Percentiles rank a stretch among this genome's conserved stretches.
Evolutionary conservation across 2,797 vertebrate genomes (phyloP).

Genomic region (Decapterus maruadsi): DNA sequence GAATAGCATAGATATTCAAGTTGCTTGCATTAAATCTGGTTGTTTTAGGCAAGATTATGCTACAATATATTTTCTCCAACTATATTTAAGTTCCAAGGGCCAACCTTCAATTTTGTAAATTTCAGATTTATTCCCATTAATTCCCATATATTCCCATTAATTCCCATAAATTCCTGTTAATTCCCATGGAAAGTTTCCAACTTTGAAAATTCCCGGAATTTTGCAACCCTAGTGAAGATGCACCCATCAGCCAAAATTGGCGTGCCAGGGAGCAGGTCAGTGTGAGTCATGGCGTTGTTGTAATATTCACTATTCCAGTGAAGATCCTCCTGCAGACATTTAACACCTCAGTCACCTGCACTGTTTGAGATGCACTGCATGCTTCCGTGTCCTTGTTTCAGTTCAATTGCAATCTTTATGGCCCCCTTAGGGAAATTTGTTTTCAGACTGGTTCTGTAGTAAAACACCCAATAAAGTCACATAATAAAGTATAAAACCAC

Average conservation of each 20-base stretch:
- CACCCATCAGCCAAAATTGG: background rate
- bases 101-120: too few relatives aligned
- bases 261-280: constrained; percentile 27
- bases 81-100: too few relatives aligned
- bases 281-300: background rate
- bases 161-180: too few relatives aligned
- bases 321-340: constrained; percentile 20
- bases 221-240: background rate
- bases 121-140: too few relatives aligned
- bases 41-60: too few relatives aligned
- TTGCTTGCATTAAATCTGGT: too few relatives aligned
- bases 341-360: constrained; percentile 25
- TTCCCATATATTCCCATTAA: too few relatives aligned
- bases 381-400: constrained; percentile 54
- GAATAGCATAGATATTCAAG: too few relatives aligned
- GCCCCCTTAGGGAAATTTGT: constrained; percentile 62
- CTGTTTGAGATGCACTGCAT: constrained; percentile 50
- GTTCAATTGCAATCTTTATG: constrained; percentile 56
- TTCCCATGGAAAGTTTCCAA: too few relatives aligned
- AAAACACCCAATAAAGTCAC: constrained; percentile 64
- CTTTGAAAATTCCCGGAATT: too few relatives aligned
- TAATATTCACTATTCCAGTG: constrained; percentile 40
- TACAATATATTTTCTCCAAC: too few relatives aligned
- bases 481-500: constrained; percentile 53
- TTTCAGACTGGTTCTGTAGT: constrained; percentile 56